Conservation (phyloP, 1,140 invertebrate genomes). For the Drosophila chauvacae region DNA sequence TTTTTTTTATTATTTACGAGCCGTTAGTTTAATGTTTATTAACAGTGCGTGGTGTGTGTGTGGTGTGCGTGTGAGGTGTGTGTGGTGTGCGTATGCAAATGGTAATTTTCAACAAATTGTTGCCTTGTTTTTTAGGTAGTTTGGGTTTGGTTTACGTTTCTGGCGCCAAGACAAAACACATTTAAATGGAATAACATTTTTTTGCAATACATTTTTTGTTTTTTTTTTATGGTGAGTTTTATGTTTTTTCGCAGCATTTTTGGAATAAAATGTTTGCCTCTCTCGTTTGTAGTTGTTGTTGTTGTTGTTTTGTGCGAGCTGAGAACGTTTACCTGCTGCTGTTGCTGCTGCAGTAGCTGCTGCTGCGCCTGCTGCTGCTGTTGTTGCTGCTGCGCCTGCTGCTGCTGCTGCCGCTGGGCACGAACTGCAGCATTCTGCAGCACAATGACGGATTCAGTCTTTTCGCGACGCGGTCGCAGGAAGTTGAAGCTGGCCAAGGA, state of each 20-base stretch:
- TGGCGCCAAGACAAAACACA: slow-evolving; percentile 80
- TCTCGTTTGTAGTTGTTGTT: slow-evolving; percentile 36
- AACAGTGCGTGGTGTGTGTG: slow-evolving; percentile 42
- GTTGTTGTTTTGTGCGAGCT: slow-evolving; percentile 67
- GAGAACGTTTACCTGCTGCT: slow-evolving; percentile 84
- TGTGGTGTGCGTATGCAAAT: slow-evolving; percentile 69
- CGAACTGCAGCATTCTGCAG: slow-evolving; percentile 87
- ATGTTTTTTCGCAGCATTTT: slow-evolving; percentile 46
- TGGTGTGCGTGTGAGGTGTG: slow-evolving; percentile 32
- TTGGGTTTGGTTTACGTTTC: slow-evolving; percentile 79
- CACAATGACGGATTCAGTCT: slow-evolving; percentile 93
- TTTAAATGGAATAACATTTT: slow-evolving; percentile 52
- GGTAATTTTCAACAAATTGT: slow-evolving; percentile 55
- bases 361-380: slow-evolving; percentile 60
- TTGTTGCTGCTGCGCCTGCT: slow-evolving; percentile 64
- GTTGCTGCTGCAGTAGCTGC: slow-evolving; percentile 67
- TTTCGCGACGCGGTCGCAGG: slow-evolving; percentile 90
- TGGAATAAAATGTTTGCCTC: slow-evolving; percentile 51
- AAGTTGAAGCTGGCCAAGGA: slow-evolving; percentile 81
- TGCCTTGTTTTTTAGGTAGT: slow-evolving; percentile 64
- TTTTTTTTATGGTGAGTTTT: slow-evolving; percentile 36
- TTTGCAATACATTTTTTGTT: slow-evolving; percentile 27
- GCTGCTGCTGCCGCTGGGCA: slow-evolving; percentile 85
- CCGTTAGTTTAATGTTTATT: slow-evolving; percentile 70
- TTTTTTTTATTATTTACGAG: slow-evolving; percentile 39